Base-by-base conservation (phyloP, 2,113 vertebrate genomes). In the Lagopus muta region DNA sequence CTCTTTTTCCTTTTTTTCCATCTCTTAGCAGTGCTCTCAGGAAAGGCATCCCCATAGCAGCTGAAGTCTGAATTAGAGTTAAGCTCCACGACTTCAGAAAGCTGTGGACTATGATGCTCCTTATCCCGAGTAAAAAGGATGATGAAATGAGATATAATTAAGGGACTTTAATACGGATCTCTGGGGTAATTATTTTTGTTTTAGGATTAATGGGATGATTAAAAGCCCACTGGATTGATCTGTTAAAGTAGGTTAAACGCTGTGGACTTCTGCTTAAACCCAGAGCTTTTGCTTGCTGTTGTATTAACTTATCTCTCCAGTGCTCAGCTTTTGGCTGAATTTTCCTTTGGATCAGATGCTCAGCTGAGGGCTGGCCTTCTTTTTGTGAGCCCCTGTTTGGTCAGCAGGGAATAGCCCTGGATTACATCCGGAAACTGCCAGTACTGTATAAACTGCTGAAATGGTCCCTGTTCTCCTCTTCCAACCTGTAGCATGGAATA, bases 121-220 rank as follows among this genome's bases (percentile, higher is more conserved):
- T 75, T 69, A 94, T 95, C 75, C 73, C 2, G 2, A 87, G 64
- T 64, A 77, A 90, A 94, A 89, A 80, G 82, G 78, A 76, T 86
- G 91, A 85, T 94, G 83, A 86, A 95, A 95, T 28, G 55, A 92
- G 82, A 92, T 90, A 93, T 83, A 96, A 94, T 95, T 93, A 94
- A 77, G 64, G 60, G 86, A 87, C 69, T 95, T 95, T 85, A 96
- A 94, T 94, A 92, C 30, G 0, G 8, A 89, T 95, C 94, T 95
- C 90, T 77, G 77, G 93, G 90, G 90, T 94, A 92, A 95, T 96
- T 96, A 86, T 96, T 96, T 96, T 97, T 93, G 92, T 97, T 95
- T 93, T 69, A 94, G 93, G 89, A 94, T 96, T 96, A 95, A 95
- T 95, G 47, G 55, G 82, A 91, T 83, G 89, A 95, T 96, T 97